Evolutionary conservation across 1,140 invertebrate species (phyloP).

Genomic region (Psix sp.): DNA sequence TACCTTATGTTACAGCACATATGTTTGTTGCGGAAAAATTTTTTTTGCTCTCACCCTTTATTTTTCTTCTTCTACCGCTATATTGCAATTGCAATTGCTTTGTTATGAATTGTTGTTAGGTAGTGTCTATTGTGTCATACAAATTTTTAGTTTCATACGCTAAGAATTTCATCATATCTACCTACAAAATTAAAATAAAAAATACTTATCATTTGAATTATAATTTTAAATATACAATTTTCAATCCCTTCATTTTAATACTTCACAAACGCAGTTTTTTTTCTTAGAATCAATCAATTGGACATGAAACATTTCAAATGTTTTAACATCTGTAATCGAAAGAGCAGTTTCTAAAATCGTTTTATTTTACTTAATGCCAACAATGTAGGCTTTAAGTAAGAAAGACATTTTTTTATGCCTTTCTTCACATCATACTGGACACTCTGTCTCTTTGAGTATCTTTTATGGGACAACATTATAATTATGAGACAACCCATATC

Average conservation of each 20-base stretch:
- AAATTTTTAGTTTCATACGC: constrained; percentile 2
- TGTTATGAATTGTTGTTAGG: constrained; percentile 3
- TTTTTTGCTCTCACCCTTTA: constrained; percentile 1
- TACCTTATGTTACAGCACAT: background rate
- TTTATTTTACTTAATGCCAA: constrained; percentile 1
- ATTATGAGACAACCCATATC: background rate
- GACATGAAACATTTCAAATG: constrained; percentile 7
- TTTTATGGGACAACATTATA: background rate
- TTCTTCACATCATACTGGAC: background rate
- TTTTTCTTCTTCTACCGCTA: constrained; percentile 6
- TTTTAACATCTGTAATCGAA: constrained; percentile 1
- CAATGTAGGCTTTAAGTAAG: background rate
- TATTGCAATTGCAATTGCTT: constrained; percentile 11
- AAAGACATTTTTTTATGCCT: constrained; percentile 5
- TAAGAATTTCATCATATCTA: constrained; percentile 3
- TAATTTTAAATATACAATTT: too few relatives aligned
- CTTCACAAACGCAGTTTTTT: constrained; percentile 5
- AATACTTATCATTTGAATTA: too few relatives aligned
- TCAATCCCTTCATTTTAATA: too few relatives aligned
- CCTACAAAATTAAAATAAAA: background rate
- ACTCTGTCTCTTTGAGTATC: constrained; percentile 2
- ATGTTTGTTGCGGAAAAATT: background rate
- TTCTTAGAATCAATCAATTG: background rate
- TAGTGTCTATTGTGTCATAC: background rate
- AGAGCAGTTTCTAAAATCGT: background rate